Evolutionary conservation across 2,113 vertebrate species (phyloP), one percentile per base, ranked within the genome.

Genomic region (Piaya cayana): DNA sequence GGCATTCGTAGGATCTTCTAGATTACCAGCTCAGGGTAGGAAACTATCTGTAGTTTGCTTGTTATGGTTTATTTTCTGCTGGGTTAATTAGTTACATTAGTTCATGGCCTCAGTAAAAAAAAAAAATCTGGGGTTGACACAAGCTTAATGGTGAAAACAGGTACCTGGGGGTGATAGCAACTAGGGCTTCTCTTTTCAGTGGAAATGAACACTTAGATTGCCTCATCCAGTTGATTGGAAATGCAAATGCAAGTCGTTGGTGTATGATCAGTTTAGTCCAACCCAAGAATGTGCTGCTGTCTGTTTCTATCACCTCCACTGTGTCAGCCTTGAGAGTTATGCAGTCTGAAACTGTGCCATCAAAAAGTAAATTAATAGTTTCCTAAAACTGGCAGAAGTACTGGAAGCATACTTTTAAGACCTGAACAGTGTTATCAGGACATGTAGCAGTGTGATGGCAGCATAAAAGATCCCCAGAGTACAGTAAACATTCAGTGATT

Each of bases 321-420:
- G 12, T 39, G 47, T 64, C 53, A 87, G 6, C 42, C 30, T 30
- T 69, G 50, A 71, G 59, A 34, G 12, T 59, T 78, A 47, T 23
- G 15, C n/a, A 90, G 26, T 72, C 62, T 76, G 76, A 81, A 90
- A 69, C 39, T 68, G 43, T 43, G 49, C 62, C 49, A 89, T 37
- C 22, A 79, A 60, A 95, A 10, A 75, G 47, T 30, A 92, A 71
- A 92, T 71, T 1, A 47, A 15, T 47, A 30, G 37, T 47, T 75
- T 87, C 26, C 53, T 96, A 71, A 89, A 91, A 75, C 12, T 55
- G 36, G 7, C 29, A 94, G 81, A 86, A 84, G n/a, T 84, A 63
- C 32, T 37, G 47, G n/a, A 84, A 87, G 4, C 56, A 60, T 30
- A 37, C 72, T 75, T 45, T 50, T 52, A 82, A 82, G 70, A 89